Percentiles rank a stretch among this genome's conserved stretches.
Evolutionary conservation across 2,888 invertebrate genomes (phyloP).

Genomic region (Drosophila lutescens): DNA sequence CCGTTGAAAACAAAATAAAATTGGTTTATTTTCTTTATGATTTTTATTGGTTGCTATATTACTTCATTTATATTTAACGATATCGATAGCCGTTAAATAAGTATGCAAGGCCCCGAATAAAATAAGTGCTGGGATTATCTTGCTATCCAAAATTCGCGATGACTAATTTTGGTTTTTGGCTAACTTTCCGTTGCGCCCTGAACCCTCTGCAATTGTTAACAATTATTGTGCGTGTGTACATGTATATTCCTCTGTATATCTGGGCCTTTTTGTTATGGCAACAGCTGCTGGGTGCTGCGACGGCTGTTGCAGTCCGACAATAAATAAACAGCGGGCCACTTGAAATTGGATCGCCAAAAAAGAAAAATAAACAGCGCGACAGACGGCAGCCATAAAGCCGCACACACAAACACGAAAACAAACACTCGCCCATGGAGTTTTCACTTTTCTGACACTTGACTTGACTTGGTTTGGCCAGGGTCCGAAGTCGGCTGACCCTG

Average conservation of each 20-base stretch:
- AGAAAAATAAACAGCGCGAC: slow-evolving; percentile 67
- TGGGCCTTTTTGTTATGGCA: slow-evolving; percentile 70
- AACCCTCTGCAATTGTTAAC: slow-evolving; percentile 64
- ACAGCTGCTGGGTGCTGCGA: slow-evolving; percentile 73
- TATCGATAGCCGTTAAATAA: slow-evolving; percentile 5
- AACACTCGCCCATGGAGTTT: slow-evolving; percentile 64
- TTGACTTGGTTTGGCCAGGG: slow-evolving; percentile 55
- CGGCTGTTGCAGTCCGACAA: slow-evolving; percentile 59
- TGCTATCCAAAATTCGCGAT: slow-evolving; percentile 2
- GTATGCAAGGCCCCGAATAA: neutral
- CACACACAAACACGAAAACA: slow-evolving; percentile 47
- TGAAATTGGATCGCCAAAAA: slow-evolving; percentile 81
- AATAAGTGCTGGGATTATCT: neutral
- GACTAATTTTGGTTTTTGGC: slow-evolving; percentile 33
- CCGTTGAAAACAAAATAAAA: slow-evolving; percentile 1
- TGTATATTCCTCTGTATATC: slow-evolving; percentile 6
- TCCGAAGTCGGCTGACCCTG: slow-evolving; percentile 65
- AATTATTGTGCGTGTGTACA: slow-evolving; percentile 47
- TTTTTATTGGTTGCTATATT: slow-evolving; percentile 3
- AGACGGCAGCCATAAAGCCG: slow-evolving; percentile 33
- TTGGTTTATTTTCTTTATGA: slow-evolving; percentile 1
- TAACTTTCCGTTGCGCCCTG: slow-evolving; percentile 54
- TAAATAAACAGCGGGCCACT: slow-evolving; percentile 76
- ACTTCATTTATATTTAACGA: slow-evolving; percentile 46
- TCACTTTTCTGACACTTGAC: slow-evolving; percentile 78